Percentiles rank a stretch among this genome's conserved stretches.
Evolutionary conservation across 2,113 vertebrate genomes (phyloP).

Genomic region (Sturnira hondurensis): DNA sequence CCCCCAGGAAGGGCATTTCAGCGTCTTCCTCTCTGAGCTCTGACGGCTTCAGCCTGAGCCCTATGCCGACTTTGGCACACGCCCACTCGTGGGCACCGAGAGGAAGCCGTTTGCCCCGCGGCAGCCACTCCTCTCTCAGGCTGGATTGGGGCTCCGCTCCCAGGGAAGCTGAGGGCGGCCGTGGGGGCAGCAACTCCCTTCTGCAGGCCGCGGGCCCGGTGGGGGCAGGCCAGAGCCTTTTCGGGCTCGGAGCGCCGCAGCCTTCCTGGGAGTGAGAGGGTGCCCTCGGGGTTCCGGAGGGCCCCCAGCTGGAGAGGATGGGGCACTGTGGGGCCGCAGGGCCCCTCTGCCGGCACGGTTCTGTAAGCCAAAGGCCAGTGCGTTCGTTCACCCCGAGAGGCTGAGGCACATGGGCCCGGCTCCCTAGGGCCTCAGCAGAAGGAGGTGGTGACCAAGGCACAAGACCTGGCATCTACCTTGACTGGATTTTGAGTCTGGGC

Average conservation of each 20-base stretch:
- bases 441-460: not conserved
- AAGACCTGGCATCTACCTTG: not conserved
- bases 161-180: not conserved
- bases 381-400: not conserved
- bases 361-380: not conserved
- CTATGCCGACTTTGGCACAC: slow-evolving; percentile 24
- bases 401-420: not conserved
- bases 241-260: not conserved
- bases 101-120: slow-evolving; percentile 35
- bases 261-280: not conserved
- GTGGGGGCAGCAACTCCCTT: not conserved
- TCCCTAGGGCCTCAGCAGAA: not conserved
- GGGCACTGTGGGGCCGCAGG: not conserved
- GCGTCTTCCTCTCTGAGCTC: not conserved
- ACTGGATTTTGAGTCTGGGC: not conserved
- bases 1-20: not conserved
- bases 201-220: not conserved
- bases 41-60: slow-evolving; percentile 2
- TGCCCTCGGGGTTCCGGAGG: accelerated
- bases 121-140: slow-evolving; percentile 11
- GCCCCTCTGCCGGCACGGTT: not conserved
- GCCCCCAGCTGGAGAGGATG: not conserved
- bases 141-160: slow-evolving; percentile 12
- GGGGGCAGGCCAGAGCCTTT: not conserved
- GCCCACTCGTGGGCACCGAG: not conserved